A percentile compares a stretch with the other conserved stretches of the same genome.
Conservation (phyloP, 1,140 invertebrate species). For the Zaprionus taronus region DNA sequence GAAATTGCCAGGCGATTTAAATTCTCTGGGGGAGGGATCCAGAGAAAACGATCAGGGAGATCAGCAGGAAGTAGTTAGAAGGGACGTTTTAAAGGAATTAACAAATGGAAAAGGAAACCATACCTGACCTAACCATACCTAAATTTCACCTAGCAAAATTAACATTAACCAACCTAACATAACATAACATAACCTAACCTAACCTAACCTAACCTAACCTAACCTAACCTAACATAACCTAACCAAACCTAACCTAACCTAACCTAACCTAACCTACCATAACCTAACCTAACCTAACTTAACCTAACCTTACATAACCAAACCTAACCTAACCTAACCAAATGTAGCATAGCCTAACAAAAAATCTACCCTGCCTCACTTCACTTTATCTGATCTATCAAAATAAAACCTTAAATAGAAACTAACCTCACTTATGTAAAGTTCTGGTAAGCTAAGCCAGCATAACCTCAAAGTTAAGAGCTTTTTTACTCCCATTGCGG, state of each 20-base stretch:
- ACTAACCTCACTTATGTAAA: not conserved
- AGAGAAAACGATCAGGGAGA: not conserved
- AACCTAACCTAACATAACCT: not conserved
- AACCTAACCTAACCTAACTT: not conserved
- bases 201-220: not conserved
- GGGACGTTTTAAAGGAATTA: not conserved
- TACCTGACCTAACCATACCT: not conserved
- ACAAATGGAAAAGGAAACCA: not conserved
- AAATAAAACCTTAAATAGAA: not conserved
- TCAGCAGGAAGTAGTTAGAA: not conserved
- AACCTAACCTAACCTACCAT: not conserved
- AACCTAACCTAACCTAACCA: not conserved
- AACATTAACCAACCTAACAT: not conserved
- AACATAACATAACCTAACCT: not conserved
- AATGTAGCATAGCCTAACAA: too few species aligned
- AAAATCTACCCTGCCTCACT: not conserved
- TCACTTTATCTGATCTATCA: not conserved
- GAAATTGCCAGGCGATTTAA: not conserved
- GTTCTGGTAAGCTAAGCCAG: not conserved
- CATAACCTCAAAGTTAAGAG: constrained; percentile 4
- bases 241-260: not conserved
- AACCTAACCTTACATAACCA: too few species aligned
- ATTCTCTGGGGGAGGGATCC: fast-evolving
- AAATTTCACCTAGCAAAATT: not conserved
- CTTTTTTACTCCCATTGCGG: not conserved